These are phyloP conservation scores for Macrotis lagotis DNA, from an alignment of 2,113 vertebrate species.

Conservation along the genomic window DNA sequence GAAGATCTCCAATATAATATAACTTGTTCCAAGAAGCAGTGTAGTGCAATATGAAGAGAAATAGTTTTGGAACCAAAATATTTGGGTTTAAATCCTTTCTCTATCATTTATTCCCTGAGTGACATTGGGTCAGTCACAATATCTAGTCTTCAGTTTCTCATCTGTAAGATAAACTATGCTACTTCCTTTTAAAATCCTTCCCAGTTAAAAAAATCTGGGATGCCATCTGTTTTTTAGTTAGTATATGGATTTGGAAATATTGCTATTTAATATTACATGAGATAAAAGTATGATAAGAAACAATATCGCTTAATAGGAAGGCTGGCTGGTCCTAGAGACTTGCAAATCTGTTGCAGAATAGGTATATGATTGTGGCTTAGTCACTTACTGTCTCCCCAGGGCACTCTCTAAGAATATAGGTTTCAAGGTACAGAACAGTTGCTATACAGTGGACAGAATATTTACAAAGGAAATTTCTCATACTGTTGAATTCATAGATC, in stretches of 20 bases:
- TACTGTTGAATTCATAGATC: background rate
- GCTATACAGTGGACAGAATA: background rate
- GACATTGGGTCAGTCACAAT: background rate
- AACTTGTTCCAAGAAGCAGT: background rate
- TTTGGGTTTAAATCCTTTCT: too few species aligned
- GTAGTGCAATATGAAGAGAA: too few species aligned
- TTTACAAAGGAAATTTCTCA: background rate
- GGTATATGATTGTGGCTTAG: background rate
- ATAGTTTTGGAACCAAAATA: too few species aligned
- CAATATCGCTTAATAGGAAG: background rate
- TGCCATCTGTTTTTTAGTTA: background rate
- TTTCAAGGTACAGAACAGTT: background rate
- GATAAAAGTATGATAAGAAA: background rate
- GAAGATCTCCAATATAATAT: too few species aligned
- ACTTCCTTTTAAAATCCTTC: background rate
- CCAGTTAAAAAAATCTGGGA: background rate
- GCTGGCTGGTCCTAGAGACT: background rate
- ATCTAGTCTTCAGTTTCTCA: background rate
- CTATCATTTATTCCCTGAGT: background rate
- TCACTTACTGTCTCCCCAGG: background rate
- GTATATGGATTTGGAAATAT: background rate
- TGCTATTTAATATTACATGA: background rate
- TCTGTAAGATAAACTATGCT: background rate
- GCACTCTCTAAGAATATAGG: background rate
- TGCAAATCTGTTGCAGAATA: background rate